Percentiles rank a stretch among this genome's conserved stretches.
phyloP scores from a whole-genome alignment of 1,140 invertebrate species.

The Pseudomyrmex gracilis region DNA sequence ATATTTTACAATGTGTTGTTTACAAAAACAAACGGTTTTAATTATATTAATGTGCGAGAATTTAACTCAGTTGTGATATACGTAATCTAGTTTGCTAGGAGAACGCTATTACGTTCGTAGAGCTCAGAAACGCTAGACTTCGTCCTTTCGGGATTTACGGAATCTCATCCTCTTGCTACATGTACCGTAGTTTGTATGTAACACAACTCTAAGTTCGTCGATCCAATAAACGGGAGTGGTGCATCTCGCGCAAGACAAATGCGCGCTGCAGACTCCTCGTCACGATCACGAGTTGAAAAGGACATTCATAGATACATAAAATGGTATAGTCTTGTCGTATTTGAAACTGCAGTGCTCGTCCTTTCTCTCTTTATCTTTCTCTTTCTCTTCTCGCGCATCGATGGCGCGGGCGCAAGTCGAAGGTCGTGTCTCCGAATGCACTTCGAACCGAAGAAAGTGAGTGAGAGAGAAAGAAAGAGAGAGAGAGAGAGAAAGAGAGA shows the following conservation, averaged over 20 bases:
- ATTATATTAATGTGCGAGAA: neutral
- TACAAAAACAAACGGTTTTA: neutral
- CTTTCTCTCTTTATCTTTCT: no score
- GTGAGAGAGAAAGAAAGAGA: no score
- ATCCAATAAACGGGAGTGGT: slow-evolving; percentile 65
- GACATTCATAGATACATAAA: slow-evolving; percentile 36
- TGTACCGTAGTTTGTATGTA: slow-evolving; percentile 57
- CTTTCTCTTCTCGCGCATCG: neutral
- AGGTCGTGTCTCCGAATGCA: slow-evolving; percentile 8
- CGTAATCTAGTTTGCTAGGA: neutral
- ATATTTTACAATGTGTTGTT: no score
- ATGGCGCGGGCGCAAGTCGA: neutral
- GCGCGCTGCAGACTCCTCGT: slow-evolving; percentile 63
- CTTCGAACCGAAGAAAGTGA: slow-evolving; percentile 17
- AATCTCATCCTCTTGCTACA: slow-evolving; percentile 37
- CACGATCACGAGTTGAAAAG: slow-evolving; percentile 56
- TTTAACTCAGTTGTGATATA: neutral
- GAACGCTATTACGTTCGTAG: neutral
- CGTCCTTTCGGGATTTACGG: slow-evolving; percentile 55
- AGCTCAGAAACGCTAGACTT: neutral
- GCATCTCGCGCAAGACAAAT: slow-evolving; percentile 63
- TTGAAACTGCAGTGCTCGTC: slow-evolving; percentile 34
- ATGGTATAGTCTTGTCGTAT: slow-evolving; percentile 48
- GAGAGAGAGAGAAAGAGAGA: no score
- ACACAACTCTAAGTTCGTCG: slow-evolving; percentile 62